These are phyloP conservation scores for Corvus cornix DNA, from an alignment of 2,113 vertebrate genomes.

Conservation along the genomic window DNA sequence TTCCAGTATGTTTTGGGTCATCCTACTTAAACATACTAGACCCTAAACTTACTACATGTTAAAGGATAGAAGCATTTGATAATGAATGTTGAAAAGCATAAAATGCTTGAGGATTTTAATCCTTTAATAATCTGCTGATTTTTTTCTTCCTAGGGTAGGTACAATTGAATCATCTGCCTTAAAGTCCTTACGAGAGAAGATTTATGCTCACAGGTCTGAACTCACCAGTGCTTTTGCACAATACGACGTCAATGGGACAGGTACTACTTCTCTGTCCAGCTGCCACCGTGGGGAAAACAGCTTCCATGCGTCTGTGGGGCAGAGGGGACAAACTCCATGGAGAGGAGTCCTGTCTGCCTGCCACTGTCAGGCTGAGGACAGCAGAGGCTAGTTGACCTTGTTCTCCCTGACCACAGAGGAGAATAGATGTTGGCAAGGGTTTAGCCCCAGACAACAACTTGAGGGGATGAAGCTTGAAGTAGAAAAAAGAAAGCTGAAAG, in stretches of 20 bases:
- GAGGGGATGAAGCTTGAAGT: not conserved
- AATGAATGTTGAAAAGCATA: not conserved
- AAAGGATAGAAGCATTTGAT: not conserved
- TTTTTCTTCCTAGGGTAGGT: conserved; percentile 76
- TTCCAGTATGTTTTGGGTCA: not conserved
- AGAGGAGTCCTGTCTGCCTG: not conserved
- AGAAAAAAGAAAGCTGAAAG: not conserved
- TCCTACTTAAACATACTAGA: not conserved
- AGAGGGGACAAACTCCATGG: not conserved
- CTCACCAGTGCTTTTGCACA: conserved; percentile 81
- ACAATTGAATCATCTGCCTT: conserved; percentile 87
- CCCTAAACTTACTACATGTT: not conserved
- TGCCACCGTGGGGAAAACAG: not conserved
- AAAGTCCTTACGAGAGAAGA: conserved; percentile 84
- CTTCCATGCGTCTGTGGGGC: rapidly evolving
- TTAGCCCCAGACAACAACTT: not conserved
- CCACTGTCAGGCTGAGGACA: not conserved
- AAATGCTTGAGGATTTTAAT: not conserved
- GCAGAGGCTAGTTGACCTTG: not conserved
- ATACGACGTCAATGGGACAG: conserved; percentile 78
- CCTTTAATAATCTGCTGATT: not conserved
- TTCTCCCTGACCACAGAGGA: not conserved
- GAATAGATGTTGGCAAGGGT: not conserved
- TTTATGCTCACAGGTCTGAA: conserved; percentile 85
- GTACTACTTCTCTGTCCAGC: conserved; percentile 54